phyloP scores from a whole-genome alignment of 1,140 invertebrate species.

The Heliconius hewitsoni region DNA sequence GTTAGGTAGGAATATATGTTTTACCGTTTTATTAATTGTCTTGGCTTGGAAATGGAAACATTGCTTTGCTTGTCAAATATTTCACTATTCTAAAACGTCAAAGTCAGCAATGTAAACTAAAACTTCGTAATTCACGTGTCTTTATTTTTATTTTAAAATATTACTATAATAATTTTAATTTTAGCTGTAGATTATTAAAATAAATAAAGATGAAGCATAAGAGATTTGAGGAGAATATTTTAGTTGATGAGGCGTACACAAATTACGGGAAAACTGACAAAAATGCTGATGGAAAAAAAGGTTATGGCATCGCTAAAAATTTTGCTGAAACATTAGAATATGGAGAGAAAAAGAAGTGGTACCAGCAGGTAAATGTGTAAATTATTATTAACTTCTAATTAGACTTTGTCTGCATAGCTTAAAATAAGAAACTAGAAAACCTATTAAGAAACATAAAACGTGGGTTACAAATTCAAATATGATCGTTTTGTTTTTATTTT shows the following conservation, averaged over 20 bases:
- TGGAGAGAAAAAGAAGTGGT: conserved; percentile 78
- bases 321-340: conserved; percentile 75
- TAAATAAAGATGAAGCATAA: conserved; percentile 76
- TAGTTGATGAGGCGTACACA: conserved; percentile 74
- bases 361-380: conserved; percentile 61
- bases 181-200: background rate
- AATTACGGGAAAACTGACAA: conserved; percentile 69
- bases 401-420: background rate
- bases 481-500: too few relatives aligned
- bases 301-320: conserved; percentile 73
- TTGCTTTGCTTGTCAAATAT: background rate
- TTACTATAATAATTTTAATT: background rate
- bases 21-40: too few relatives aligned
- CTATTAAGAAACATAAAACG: too few relatives aligned
- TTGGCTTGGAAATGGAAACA: background rate
- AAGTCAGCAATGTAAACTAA: conserved; percentile 11
- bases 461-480: too few relatives aligned
- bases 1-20: too few relatives aligned
- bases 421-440: too few relatives aligned
- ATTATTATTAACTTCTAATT: background rate
- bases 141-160: conserved; percentile 22
- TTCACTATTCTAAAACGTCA: background rate
- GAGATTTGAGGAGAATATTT: conserved; percentile 78
- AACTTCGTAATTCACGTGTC: conserved; percentile 26
- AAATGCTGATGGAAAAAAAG: conserved; percentile 72